These are phyloP conservation scores for Acanthosepion esculentum DNA, from an alignment of 2,888 invertebrate genomes.

Conservation along the genomic window DNA sequence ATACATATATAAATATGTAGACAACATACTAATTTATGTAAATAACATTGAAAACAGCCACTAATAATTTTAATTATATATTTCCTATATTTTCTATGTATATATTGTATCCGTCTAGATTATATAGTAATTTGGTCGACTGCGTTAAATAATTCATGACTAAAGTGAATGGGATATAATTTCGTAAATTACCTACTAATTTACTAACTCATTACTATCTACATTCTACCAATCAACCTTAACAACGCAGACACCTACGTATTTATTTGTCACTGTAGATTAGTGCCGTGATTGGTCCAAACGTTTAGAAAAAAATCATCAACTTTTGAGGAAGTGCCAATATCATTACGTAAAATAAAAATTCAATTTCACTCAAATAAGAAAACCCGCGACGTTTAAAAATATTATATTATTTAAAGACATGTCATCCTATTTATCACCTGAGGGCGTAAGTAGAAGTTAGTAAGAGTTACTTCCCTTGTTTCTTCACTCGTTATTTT, in stretches of 20 bases:
- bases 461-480: neutral
- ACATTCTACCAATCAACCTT: neutral
- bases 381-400: neutral
- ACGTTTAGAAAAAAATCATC: neutral
- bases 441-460: too few relatives aligned
- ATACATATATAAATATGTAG: too few relatives aligned
- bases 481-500: neutral
- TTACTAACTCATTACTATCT: neutral
- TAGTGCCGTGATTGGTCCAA: neutral
- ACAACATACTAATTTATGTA: too few relatives aligned
- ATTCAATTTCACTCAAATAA: neutral
- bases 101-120: neutral
- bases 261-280: neutral
- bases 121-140: too few relatives aligned
- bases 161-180: neutral
- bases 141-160: neutral
- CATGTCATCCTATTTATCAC: neutral
- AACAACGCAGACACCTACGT: neutral
- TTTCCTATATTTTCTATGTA: neutral
- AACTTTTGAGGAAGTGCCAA: neutral
- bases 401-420: neutral
- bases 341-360: conserved; percentile 14
- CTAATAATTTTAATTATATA: conserved; percentile 14
- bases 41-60: neutral
- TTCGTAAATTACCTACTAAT: neutral